Evolutionary conservation across 2,113 vertebrate species (phyloP).

Genomic region (Grantiella picta): DNA sequence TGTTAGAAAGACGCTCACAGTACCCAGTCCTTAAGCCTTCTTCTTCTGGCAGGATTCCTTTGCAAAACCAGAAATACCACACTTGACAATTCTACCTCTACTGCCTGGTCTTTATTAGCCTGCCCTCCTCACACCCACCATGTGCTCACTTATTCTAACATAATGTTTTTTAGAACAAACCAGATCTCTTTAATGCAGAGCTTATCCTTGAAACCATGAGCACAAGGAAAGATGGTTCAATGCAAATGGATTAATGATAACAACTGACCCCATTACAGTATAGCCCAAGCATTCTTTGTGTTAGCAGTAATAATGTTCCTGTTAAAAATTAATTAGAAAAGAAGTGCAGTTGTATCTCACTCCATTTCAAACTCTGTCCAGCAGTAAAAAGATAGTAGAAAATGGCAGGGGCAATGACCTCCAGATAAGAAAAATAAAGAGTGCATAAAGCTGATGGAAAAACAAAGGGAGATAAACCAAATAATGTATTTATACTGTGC

Average conservation of each 20-base stretch:
- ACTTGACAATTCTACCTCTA: not conserved
- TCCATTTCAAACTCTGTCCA: not conserved
- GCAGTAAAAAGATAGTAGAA: not conserved
- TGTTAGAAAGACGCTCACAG: not conserved
- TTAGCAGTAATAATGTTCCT: not conserved
- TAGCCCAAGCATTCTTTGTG: not conserved
- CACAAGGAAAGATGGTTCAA: not conserved
- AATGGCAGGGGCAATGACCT: not conserved
- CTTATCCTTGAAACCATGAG: not conserved
- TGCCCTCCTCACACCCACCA: not conserved
- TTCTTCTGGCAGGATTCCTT: not conserved
- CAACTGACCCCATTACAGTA: not conserved
- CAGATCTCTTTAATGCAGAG: not conserved
- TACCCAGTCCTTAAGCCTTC: not conserved
- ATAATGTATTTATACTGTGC: not conserved
- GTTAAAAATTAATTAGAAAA: not conserved
- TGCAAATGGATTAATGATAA: not conserved
- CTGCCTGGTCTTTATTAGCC: not conserved
- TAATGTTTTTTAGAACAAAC: not conserved
- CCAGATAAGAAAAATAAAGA: not conserved
- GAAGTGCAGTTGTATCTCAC: not conserved
- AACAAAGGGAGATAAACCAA: not conserved
- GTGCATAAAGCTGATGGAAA: not conserved
- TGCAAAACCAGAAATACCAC: not conserved
- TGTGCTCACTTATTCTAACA: not conserved